Evolutionary conservation across 2,888 invertebrate genomes (phyloP).

Genomic region (Drosophila longiperda): DNA sequence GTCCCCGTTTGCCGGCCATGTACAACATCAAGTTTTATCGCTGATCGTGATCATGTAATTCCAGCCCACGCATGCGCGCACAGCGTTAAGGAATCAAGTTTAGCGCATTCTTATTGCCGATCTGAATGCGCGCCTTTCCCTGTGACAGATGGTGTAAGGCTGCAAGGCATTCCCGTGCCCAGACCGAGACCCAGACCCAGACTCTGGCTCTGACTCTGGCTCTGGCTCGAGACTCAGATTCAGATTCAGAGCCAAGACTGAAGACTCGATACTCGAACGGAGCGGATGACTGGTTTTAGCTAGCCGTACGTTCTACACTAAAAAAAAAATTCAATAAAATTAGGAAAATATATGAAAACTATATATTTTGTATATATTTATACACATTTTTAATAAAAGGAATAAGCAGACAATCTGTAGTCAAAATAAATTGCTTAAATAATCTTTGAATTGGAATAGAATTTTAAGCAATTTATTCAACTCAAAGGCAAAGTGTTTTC

Average conservation of each 20-base stretch:
- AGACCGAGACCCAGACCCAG: conserved; percentile 16
- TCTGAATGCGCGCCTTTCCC: conserved; percentile 67
- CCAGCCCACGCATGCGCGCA: conserved; percentile 84
- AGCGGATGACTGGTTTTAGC: conserved; percentile 54
- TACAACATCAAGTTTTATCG: conserved; percentile 83
- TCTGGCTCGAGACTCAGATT: conserved; percentile 1
- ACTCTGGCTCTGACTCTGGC: no score
- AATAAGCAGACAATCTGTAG: not conserved
- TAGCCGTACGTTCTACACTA: conserved; percentile 49
- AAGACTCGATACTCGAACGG: conserved; percentile 12
- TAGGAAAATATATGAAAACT: not conserved
- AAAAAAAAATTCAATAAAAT: not conserved
- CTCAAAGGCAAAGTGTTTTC: not conserved
- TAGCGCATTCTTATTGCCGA: conserved; percentile 79
- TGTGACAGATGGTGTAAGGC: conserved; percentile 80
- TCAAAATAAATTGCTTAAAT: not conserved
- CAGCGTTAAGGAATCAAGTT: conserved; percentile 78
- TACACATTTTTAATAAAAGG: not conserved
- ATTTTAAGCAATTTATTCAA: not conserved
- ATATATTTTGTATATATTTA: no score
- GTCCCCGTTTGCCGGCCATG: conserved; percentile 49
- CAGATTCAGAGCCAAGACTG: conserved; percentile 20
- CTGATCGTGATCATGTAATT: conserved; percentile 85
- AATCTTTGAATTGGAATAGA: not conserved
- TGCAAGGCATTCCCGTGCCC: conserved; percentile 72